These are phyloP conservation scores for Thunnus maccoyii DNA, from an alignment of 2,113 vertebrate species.

Conservation along the genomic window DNA sequence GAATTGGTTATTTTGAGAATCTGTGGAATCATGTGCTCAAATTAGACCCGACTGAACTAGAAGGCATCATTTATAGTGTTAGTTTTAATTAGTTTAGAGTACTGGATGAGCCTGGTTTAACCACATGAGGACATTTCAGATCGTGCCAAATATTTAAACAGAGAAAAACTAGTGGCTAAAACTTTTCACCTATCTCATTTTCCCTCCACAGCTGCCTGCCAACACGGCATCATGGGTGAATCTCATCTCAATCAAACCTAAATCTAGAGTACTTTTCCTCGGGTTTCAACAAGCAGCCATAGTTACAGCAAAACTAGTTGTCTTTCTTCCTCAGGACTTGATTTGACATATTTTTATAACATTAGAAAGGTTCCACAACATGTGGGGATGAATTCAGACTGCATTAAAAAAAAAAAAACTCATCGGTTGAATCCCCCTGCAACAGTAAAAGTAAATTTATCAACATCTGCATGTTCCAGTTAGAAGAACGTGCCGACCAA, in stretches of 20 bases:
- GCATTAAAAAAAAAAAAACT: neutral
- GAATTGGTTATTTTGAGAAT: slow-evolving; percentile 41
- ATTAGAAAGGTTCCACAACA: neutral
- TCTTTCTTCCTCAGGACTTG: neutral
- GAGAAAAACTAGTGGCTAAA: neutral
- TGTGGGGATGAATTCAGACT: neutral
- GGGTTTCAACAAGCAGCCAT: neutral
- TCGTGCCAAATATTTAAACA: neutral
- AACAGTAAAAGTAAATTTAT: neutral
- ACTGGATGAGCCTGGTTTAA: neutral
- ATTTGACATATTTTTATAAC: neutral
- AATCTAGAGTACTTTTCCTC: neutral
- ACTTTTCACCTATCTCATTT: slow-evolving; percentile 8
- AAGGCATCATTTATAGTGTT: neutral
- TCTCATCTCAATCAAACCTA: slow-evolving; percentile 10
- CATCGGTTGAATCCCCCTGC: neutral
- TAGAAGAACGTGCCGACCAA: neutral
- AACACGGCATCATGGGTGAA: slow-evolving; percentile 4
- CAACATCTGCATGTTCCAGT: slow-evolving; percentile 1
- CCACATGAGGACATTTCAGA: neutral
- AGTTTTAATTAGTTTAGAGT: neutral
- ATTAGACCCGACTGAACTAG: neutral
- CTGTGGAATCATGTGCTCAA: slow-evolving; percentile 27
- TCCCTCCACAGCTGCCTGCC: slow-evolving; percentile 13
- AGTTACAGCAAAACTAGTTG: neutral